Conservation (phyloP, 1,140 invertebrate species). For the Leptestheria dahalacensis region DNA sequence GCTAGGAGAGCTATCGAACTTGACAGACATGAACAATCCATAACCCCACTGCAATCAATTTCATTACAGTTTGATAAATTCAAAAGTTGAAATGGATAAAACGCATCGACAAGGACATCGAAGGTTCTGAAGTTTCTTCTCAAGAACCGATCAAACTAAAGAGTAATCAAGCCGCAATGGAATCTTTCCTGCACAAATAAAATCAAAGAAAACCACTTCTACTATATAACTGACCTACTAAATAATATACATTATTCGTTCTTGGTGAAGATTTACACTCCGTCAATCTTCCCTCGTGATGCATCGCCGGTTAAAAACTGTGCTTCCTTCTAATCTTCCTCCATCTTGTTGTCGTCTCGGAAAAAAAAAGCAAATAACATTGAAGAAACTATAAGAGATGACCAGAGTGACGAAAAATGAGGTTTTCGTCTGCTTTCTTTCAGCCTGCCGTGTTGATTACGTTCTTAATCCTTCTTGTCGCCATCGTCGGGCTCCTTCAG, state of each 20-base stretch:
- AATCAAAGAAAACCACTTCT: neutral
- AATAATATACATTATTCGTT: neutral
- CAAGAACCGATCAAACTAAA: no score
- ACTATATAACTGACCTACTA: neutral
- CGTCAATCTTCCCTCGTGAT: no score
- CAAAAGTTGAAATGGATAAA: no score
- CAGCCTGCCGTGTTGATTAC: neutral
- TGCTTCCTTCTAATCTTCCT: no score
- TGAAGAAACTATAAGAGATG: neutral
- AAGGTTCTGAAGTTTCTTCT: no score
- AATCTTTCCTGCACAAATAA: neutral
- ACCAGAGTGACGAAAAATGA: constrained; percentile 1
- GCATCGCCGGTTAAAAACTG: no score
- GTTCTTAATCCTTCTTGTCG: constrained; percentile 61
- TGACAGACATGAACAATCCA: neutral
- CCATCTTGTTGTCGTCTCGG: neutral
- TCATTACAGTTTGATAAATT: neutral
- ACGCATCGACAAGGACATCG: neutral
- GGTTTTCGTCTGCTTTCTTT: no score
- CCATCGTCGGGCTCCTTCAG: constrained; percentile 86
- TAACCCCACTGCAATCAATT: neutral
- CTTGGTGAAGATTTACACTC: neutral
- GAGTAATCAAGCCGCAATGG: no score
- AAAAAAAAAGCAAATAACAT: neutral
- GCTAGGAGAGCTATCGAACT: neutral